Conservation (phyloP, 1,140 invertebrate species). For the Gonioctena quinquepunctata region DNA sequence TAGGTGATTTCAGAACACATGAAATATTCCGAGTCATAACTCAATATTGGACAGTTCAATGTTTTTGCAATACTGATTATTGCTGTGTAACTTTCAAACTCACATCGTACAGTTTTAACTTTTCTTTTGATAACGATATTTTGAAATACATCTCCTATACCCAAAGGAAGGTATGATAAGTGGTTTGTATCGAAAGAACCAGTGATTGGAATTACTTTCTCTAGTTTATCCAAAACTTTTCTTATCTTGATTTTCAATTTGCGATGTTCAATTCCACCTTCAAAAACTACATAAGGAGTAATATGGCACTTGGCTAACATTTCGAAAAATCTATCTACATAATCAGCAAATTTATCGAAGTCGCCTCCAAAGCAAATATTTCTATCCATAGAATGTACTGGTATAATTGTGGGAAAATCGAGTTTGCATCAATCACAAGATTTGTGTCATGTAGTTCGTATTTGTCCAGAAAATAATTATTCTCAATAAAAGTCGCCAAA, state of each 20-base stretch:
- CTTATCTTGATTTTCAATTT: constrained; percentile 68
- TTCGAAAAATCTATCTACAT: constrained; percentile 73
- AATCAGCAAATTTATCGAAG: constrained; percentile 74
- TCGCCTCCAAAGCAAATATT: constrained; percentile 83
- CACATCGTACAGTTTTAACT: neutral
- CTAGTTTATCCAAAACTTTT: constrained; percentile 62
- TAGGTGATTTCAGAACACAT: neutral
- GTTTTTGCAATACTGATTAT: neutral
- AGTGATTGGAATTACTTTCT: constrained; percentile 61
- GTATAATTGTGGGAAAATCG: constrained; percentile 75
- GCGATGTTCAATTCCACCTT: constrained; percentile 81
- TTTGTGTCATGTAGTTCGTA: constrained; percentile 69
- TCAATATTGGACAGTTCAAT: neutral
- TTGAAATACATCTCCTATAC: neutral
- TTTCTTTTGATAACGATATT: neutral
- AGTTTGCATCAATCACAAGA: constrained; percentile 83
- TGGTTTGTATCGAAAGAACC: neutral
- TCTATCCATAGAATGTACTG: constrained; percentile 63
- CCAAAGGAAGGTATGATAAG: neutral
- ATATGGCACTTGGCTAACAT: constrained; percentile 74
- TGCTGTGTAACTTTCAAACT: neutral
- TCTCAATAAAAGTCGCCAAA: constrained; percentile 76
- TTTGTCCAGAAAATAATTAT: constrained; percentile 65
- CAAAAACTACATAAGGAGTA: constrained; percentile 76
- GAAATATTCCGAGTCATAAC: neutral